Percentiles rank a stretch among this genome's conserved stretches.
phyloP scores from a whole-genome alignment of 2,888 invertebrate species.

The Phaonia tiefii region DNA sequence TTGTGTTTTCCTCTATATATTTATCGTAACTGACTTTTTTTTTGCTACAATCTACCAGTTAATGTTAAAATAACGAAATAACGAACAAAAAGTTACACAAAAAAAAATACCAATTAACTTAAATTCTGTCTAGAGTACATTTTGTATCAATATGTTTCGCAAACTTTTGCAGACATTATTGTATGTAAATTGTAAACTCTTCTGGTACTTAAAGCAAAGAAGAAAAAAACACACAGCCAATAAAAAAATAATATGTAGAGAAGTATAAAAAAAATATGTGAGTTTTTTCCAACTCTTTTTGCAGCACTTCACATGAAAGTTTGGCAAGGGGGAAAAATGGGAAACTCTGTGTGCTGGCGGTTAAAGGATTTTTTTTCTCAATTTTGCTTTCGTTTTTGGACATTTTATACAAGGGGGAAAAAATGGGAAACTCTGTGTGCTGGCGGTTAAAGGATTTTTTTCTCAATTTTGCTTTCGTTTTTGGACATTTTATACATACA shows the following conservation, averaged over 20 bases:
- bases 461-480: neutral
- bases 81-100: neutral
- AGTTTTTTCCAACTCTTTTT: neutral
- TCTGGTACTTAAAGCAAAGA: too few relatives aligned
- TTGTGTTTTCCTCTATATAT: too few relatives aligned
- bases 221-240: neutral
- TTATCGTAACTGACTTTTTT: too few relatives aligned
- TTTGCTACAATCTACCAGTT: too few relatives aligned
- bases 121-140: conserved; percentile 24
- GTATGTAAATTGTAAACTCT: conserved; percentile 49
- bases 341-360: neutral
- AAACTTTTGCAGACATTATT: conserved; percentile 44
- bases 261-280: conserved; percentile 15
- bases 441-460: neutral
- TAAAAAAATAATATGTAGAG: neutral
- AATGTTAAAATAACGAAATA: neutral
- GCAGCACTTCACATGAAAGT: neutral
- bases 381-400: neutral
- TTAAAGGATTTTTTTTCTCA: neutral
- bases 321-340: neutral
- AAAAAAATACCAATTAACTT: neutral
- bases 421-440: neutral
- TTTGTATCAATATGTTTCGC: conserved; percentile 31
- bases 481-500: neutral
- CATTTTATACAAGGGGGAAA: neutral